Percentiles rank a stretch among this genome's conserved stretches.
Evolutionary conservation across 1,140 invertebrate genomes (phyloP).

Genomic region (Eriosoma lanigerum): DNA sequence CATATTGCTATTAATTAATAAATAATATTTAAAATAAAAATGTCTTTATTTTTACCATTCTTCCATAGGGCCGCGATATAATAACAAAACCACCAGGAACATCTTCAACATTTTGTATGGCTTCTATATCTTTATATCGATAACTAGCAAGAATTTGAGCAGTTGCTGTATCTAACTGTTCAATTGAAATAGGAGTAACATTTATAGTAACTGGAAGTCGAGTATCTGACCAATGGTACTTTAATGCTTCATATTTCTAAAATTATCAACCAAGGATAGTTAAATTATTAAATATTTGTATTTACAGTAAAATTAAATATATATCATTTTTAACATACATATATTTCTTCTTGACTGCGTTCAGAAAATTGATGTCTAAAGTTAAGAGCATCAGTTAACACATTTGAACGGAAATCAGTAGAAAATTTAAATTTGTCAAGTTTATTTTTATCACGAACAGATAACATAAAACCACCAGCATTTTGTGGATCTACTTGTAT

Average conservation of each 20-base stretch:
- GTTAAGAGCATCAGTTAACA: conserved; percentile 88
- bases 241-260: conserved; percentile 87
- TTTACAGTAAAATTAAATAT: neutral
- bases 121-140: conserved; percentile 90
- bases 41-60: conserved; percentile 61
- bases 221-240: conserved; percentile 94
- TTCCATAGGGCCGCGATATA: conserved; percentile 81
- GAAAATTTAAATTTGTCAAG: conserved; percentile 94
- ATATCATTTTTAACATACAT: conserved; percentile 63
- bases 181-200: conserved; percentile 83
- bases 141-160: conserved; percentile 81
- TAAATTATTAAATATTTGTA: conserved; percentile 6
- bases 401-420: conserved; percentile 89
- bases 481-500: conserved; percentile 65
- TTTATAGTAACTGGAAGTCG: conserved; percentile 83
- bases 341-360: conserved; percentile 70
- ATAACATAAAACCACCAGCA: conserved; percentile 78
- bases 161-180: conserved; percentile 85
- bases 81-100: conserved; percentile 83
- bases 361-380: conserved; percentile 77
- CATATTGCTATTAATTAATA: conserved; percentile 45
- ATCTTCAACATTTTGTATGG: conserved; percentile 69
- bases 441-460: conserved; percentile 78
- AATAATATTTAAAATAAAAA: neutral
- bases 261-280: conserved; percentile 56